A percentile compares a stretch with the other conserved stretches of the same genome.
These are phyloP conservation scores for Danaus chrysippus DNA, from an alignment of 2,888 invertebrate species.

Conservation along the genomic window DNA sequence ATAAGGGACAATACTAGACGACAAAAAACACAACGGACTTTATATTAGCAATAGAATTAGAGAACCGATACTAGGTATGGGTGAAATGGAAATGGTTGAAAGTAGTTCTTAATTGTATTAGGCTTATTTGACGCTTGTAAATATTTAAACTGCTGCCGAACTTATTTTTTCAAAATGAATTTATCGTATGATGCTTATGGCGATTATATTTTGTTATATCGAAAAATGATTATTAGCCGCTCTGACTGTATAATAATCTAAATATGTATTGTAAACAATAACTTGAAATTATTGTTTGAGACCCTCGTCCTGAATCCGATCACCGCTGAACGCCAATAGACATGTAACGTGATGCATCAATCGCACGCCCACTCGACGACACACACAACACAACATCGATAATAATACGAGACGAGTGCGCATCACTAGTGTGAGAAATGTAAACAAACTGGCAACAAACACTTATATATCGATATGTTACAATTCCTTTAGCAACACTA, in stretches of 20 bases:
- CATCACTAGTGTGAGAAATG: constrained; percentile 52
- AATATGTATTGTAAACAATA: constrained; percentile 1
- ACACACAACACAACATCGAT: constrained; percentile 42
- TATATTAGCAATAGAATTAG: constrained; percentile 48
- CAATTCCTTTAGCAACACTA: background rate
- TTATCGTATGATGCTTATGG: too few relatives aligned
- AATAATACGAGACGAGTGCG: constrained; percentile 34
- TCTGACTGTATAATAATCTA: too few relatives aligned
- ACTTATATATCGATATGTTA: constrained; percentile 27
- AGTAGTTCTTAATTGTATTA: too few relatives aligned
- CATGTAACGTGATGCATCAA: constrained; percentile 39
- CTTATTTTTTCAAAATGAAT: too few relatives aligned
- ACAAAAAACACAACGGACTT: constrained; percentile 39
- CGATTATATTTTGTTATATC: too few relatives aligned
- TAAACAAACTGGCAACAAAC: constrained; percentile 39
- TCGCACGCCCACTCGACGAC: constrained; percentile 48
- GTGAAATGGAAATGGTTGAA: constrained; percentile 9
- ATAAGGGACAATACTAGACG: constrained; percentile 34
- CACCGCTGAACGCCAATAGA: constrained; percentile 28
- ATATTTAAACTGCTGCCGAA: too few relatives aligned
- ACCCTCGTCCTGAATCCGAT: background rate
- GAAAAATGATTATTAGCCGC: too few relatives aligned
- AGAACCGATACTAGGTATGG: constrained; percentile 31
- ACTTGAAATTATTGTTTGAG: background rate
- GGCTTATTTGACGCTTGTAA: too few relatives aligned